Percentiles rank a stretch among this genome's conserved stretches.
phyloP scores from a whole-genome alignment of 37 sponge, comb jelly and placozoan species.

The Oopsacas minuta region DNA sequence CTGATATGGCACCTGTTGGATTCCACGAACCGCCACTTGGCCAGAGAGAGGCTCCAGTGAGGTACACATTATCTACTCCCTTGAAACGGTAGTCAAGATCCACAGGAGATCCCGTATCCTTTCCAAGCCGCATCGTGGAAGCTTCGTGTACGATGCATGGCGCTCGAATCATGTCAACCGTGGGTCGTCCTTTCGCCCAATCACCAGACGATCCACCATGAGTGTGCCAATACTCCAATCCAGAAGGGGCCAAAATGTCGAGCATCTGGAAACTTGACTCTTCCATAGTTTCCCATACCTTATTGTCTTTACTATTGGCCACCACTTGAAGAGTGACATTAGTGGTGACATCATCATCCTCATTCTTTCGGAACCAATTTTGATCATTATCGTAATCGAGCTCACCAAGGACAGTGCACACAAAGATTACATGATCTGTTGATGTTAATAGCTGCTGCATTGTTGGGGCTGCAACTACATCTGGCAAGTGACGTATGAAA shows the following conservation, averaged over 20 bases:
- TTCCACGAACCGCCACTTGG: conserved; percentile 40
- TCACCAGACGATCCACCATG: background rate
- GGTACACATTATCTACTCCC: conserved; percentile 37
- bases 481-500: conserved; percentile 2
- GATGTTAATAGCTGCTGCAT: conserved; percentile 7
- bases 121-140: conserved; percentile 46
- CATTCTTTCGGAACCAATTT: conserved; percentile 28
- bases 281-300: conserved; percentile 30
- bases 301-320: conserved; percentile 26
- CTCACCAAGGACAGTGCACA: conserved; percentile 29
- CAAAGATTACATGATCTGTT: conserved; percentile 17
- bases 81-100: conserved; percentile 24
- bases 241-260: background rate
- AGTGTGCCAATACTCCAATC: conserved; percentile 23
- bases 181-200: background rate
- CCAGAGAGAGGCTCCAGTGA: conserved; percentile 38
- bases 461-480: conserved; percentile 12
- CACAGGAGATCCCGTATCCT: conserved; percentile 24
- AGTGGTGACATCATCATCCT: conserved; percentile 24
- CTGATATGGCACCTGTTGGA: conserved; percentile 26
- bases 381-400: conserved; percentile 30
- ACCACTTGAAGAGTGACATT: conserved; percentile 25
- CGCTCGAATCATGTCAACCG: conserved; percentile 12
- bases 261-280: conserved; percentile 16
- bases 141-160: conserved; percentile 31